phyloP scores from a whole-genome alignment of 2,888 invertebrate species.

The Horisme vitalbata region DNA sequence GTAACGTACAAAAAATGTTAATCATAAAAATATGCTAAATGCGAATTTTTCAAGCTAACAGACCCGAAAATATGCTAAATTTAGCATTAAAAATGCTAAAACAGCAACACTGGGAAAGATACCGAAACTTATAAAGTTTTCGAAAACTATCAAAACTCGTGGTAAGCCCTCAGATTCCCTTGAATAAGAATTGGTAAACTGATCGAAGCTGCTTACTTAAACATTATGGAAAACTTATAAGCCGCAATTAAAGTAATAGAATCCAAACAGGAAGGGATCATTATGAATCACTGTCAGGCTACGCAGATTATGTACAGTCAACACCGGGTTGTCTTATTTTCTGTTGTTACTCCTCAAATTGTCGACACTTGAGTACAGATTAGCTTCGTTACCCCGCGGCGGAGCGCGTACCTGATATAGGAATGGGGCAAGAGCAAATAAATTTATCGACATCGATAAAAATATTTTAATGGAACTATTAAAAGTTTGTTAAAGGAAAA shows the following conservation, averaged over 20 bases:
- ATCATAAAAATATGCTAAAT: too few species aligned
- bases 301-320: slow-evolving; percentile 59
- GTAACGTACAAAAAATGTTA: too few species aligned
- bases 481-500: not conserved
- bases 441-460: slow-evolving; percentile 19
- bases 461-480: not conserved
- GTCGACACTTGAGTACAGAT: slow-evolving; percentile 82
- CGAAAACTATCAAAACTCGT: too few species aligned
- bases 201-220: too few species aligned
- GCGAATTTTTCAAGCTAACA: too few species aligned
- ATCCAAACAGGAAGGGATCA: slow-evolving; percentile 39
- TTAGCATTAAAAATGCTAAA: too few species aligned
- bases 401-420: slow-evolving; percentile 64
- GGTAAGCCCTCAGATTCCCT: too few species aligned
- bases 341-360: slow-evolving; percentile 81
- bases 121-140: too few species aligned
- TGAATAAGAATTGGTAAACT: too few species aligned
- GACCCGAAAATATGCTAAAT: too few species aligned
- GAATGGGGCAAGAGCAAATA: slow-evolving; percentile 34
- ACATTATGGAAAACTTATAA: too few species aligned
- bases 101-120: too few species aligned
- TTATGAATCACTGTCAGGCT: slow-evolving; percentile 49
- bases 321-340: slow-evolving; percentile 72
- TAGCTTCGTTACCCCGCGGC: slow-evolving; percentile 81
- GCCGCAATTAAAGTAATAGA: slow-evolving; percentile 8